Evolutionary conservation across 2,113 vertebrate species (phyloP).

Genomic region (Dicaeum eximium): DNA sequence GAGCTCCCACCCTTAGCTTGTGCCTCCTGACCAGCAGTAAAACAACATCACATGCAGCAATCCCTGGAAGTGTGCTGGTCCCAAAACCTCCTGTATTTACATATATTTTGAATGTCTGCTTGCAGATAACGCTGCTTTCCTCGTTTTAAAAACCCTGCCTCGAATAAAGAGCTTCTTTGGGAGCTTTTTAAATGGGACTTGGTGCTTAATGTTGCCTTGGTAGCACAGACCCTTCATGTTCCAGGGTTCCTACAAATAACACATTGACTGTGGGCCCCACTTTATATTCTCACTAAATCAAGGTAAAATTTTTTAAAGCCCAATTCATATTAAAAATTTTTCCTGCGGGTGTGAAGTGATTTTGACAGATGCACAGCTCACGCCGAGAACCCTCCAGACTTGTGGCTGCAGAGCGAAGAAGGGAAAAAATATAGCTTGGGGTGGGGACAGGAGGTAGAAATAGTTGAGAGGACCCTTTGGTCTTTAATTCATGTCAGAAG

Average conservation of each 20-base stretch:
- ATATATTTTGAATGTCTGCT: conserved; percentile 49
- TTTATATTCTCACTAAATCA: conserved; percentile 74
- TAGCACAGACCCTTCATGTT: conserved; percentile 61
- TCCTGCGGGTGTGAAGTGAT: conserved; percentile 68
- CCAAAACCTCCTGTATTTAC: conserved; percentile 62
- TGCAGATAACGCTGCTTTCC: conserved; percentile 47
- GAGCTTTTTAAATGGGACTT: conserved; percentile 45
- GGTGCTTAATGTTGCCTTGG: conserved; percentile 54
- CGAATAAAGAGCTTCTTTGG: conserved; percentile 67
- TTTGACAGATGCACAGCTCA: conserved; percentile 52
- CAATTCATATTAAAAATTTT: conserved; percentile 56
- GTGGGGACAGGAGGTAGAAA: conserved; percentile 22
- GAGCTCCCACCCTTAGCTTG: conserved; percentile 37
- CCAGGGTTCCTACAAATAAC: conserved; percentile 62
- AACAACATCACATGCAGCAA: conserved; percentile 58
- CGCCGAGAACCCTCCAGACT: conserved; percentile 39
- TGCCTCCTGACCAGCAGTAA: conserved; percentile 60
- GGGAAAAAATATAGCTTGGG: background rate
- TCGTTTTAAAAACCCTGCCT: conserved; percentile 50
- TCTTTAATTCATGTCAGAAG: background rate
- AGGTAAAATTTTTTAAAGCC: conserved; percentile 70
- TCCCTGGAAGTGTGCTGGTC: conserved; percentile 61
- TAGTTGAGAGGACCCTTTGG: background rate
- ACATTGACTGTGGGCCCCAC: conserved; percentile 64
- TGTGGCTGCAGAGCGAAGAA: background rate